These are phyloP conservation scores for Bibio marci DNA, from an alignment of 2,888 invertebrate species.

Conservation along the genomic window DNA sequence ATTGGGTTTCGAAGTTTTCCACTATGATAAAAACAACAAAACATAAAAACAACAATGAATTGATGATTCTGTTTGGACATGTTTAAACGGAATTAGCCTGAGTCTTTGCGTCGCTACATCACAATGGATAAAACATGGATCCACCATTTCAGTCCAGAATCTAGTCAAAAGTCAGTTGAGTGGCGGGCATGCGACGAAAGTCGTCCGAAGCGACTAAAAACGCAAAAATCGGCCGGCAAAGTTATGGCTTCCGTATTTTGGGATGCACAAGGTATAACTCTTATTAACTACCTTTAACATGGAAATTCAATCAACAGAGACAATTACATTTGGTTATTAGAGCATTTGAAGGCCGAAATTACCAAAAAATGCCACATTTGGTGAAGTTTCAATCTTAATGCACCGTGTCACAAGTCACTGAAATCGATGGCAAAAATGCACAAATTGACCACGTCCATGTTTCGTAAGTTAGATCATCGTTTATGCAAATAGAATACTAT, in stretches of 20 bases:
- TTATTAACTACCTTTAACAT: slow-evolving; percentile 17
- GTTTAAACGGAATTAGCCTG: slow-evolving; percentile 10
- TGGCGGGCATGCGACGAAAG: slow-evolving; percentile 6
- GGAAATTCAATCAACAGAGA: slow-evolving; percentile 15
- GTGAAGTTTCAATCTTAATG: slow-evolving; percentile 9
- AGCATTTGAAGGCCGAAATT: slow-evolving; percentile 13
- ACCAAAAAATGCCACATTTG: slow-evolving; percentile 14
- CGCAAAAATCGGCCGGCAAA: slow-evolving; percentile 13
- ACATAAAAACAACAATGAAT: no score
- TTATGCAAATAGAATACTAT: no score
- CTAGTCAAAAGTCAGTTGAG: slow-evolving; percentile 12
- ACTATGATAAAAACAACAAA: no score
- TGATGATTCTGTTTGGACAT: slow-evolving; percentile 8
- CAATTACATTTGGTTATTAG: slow-evolving; percentile 12
- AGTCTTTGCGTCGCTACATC: slow-evolving; percentile 15
- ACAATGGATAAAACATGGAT: no score
- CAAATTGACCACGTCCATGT: no score
- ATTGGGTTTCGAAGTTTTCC: no score
- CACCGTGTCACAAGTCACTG: neutral
- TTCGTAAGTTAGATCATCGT: no score
- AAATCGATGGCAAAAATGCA: neutral
- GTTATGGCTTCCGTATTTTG: slow-evolving; percentile 18
- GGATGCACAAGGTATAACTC: slow-evolving; percentile 16
- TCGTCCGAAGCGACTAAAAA: slow-evolving; percentile 13
- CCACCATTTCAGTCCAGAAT: no score